phyloP scores from a whole-genome alignment of 2,113 vertebrate species.

The Albula goreensis region DNA sequence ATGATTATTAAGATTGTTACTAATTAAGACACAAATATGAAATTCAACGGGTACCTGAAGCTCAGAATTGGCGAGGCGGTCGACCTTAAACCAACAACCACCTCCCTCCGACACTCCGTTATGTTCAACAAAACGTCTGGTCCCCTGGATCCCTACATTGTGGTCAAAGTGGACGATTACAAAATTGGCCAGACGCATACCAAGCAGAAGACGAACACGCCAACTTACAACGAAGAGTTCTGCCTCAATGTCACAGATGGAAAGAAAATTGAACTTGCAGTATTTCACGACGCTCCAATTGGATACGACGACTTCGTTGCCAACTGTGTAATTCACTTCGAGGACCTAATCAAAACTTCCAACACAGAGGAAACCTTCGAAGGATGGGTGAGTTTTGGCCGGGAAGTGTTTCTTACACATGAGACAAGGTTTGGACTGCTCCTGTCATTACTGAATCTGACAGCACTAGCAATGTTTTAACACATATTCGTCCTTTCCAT shows the following conservation, averaged over 20 bases:
- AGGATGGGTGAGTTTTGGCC: slow-evolving; percentile 86
- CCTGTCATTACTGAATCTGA: background rate
- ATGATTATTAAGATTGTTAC: background rate
- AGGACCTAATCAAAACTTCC: slow-evolving; percentile 79
- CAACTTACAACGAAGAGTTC: slow-evolving; percentile 97
- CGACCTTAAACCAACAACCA: slow-evolving; percentile 87
- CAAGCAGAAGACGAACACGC: slow-evolving; percentile 92
- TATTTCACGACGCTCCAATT: slow-evolving; percentile 95
- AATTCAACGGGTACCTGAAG: slow-evolving; percentile 91
- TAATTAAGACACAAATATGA: slow-evolving; percentile 67
- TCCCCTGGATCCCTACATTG: slow-evolving; percentile 87
- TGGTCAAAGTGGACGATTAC: slow-evolving; percentile 90
- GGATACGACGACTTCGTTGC: slow-evolving; percentile 98
- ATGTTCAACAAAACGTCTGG: slow-evolving; percentile 81
- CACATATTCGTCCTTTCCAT: too few relatives aligned
- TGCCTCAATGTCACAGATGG: slow-evolving; percentile 80
- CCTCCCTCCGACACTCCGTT: slow-evolving; percentile 84
- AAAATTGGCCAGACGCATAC: slow-evolving; percentile 90
- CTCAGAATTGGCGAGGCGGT: slow-evolving; percentile 92
- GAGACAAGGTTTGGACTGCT: background rate
- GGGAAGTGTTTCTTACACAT: background rate
- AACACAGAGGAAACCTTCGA: slow-evolving; percentile 83
- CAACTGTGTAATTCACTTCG: slow-evolving; percentile 88
- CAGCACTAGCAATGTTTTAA: background rate
- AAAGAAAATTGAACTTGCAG: slow-evolving; percentile 83